Percentiles rank a stretch among this genome's conserved stretches.
Conservation (phyloP, 2,888 invertebrate genomes). For the Fissipunctia ypsillon region DNA sequence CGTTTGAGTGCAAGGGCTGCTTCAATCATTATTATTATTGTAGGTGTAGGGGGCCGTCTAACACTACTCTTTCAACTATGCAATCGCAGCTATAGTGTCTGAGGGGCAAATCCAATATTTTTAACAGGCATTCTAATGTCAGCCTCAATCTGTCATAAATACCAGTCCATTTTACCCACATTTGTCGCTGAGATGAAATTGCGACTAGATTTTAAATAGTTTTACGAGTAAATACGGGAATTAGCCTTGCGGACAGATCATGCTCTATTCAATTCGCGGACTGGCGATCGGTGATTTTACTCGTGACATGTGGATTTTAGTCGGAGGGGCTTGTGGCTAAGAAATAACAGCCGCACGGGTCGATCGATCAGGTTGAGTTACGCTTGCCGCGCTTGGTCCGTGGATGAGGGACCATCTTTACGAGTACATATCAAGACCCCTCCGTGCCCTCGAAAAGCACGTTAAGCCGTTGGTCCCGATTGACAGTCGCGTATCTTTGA, state of each 20-base stretch:
- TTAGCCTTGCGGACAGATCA: not conserved
- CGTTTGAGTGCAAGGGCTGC: not conserved
- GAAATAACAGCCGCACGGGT: too few relatives aligned
- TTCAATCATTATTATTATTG: not conserved
- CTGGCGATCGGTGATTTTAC: not conserved
- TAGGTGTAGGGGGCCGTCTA: too few relatives aligned
- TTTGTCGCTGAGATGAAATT: not conserved
- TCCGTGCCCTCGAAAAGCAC: too few relatives aligned
- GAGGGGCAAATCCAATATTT: not conserved
- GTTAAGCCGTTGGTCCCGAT: too few relatives aligned
- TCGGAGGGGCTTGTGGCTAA: too few relatives aligned
- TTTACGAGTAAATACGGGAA: not conserved
- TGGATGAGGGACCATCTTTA: too few relatives aligned
- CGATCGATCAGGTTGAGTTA: too few relatives aligned
- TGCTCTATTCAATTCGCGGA: not conserved
- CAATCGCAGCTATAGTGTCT: not conserved
- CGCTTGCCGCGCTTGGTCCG: too few relatives aligned
- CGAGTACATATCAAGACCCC: too few relatives aligned
- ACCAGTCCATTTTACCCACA: not conserved
- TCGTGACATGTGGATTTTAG: not conserved
- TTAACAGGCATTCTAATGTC: not conserved
- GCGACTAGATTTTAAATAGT: not conserved
- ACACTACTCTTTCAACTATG: not conserved
- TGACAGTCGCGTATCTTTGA: too few relatives aligned
- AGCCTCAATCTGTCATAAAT: not conserved